Base-by-base conservation (phyloP, 2,888 invertebrate genomes). In the Digitonthophagus gazella region DNA sequence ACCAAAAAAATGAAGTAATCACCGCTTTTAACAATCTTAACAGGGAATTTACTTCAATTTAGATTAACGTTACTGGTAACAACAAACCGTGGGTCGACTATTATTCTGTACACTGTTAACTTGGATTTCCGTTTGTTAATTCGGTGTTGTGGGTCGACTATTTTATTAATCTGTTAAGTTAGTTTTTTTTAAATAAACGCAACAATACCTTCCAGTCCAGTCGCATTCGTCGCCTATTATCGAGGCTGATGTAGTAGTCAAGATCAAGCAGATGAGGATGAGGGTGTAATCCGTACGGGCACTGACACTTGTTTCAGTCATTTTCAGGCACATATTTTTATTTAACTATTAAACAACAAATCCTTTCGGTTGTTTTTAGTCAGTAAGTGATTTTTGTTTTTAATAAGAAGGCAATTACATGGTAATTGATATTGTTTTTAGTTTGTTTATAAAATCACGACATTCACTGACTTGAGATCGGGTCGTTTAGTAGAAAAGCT, bases 181-280 rank as follows among this genome's bases (percentile, higher is more conserved):
- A n/a, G n/a, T 61, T 19, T 61, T 61, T 61, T 19, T 19, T 18
- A 16, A 18, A n/a, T 61, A 44, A 15, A 16, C 64, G 4, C 5
- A 20, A 73, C 71, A 84, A 84, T 85, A 89, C 89, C 89, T 89
- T 85, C 89, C 89, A 76, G 86, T 87, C 89, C 89, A 89, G 83
- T 89, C 89, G 82, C 89, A 89, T 80, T 88, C 88, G 79, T 89
- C 89, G 76, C 89, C 89, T 82, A 89, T 86, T 79, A 86, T 84
- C 72, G 85, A 85, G 80, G 87, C 87, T 81, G 86, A 77, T 71
- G 28, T 8, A 8, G 78, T 73, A 72, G 75, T 73, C 74, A 72
- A 73, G 70, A 75, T 73, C 72, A 78, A 73, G 75, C 76, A 77
- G 71, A 75, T 75, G 74, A 77, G 15, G 61, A 61, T 16, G 20